A percentile compares a stretch with the other conserved stretches of the same genome.
Conservation (phyloP, 2,113 vertebrate genomes). For the Pachycephala philippinensis region DNA sequence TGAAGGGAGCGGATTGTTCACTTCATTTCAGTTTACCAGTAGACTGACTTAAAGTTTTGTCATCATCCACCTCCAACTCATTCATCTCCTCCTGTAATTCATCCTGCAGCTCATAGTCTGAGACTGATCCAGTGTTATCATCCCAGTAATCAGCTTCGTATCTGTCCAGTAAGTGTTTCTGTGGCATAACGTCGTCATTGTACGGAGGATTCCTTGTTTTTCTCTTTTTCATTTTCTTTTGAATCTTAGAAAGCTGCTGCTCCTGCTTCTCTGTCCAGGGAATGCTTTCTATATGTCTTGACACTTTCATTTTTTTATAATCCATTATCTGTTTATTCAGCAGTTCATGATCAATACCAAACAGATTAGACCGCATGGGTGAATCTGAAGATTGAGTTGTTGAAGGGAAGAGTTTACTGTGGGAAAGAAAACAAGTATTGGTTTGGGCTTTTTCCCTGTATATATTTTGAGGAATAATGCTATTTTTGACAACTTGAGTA, state of each 20-base stretch:
- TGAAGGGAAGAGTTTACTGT: conserved; percentile 40
- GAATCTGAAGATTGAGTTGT: neutral
- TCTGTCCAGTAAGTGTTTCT: conserved; percentile 51
- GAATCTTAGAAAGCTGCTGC: conserved; percentile 48
- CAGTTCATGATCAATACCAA: conserved; percentile 78
- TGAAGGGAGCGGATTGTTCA: neutral
- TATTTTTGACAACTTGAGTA: neutral
- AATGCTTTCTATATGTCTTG: neutral
- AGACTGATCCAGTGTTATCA: neutral
- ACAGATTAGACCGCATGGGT: conserved; percentile 10
- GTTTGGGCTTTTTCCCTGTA: accelerated
- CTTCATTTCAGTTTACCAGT: neutral
- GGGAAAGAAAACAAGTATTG: neutral
- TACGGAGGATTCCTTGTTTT: conserved; percentile 8
- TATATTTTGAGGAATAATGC: neutral
- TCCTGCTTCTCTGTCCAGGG: conserved; percentile 52
- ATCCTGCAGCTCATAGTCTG: neutral
- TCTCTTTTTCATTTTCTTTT: conserved; percentile 58
- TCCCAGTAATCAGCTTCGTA: neutral
- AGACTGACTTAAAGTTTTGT: neutral
- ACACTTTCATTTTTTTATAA: conserved; percentile 70
- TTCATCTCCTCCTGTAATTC: conserved; percentile 31
- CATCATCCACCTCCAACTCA: neutral
- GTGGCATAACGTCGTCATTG: conserved; percentile 35
- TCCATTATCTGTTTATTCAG: conserved; percentile 79